Evolutionary conservation across 2,113 vertebrate genomes (phyloP).

Genomic region (Galemys pyrenaicus): DNA sequence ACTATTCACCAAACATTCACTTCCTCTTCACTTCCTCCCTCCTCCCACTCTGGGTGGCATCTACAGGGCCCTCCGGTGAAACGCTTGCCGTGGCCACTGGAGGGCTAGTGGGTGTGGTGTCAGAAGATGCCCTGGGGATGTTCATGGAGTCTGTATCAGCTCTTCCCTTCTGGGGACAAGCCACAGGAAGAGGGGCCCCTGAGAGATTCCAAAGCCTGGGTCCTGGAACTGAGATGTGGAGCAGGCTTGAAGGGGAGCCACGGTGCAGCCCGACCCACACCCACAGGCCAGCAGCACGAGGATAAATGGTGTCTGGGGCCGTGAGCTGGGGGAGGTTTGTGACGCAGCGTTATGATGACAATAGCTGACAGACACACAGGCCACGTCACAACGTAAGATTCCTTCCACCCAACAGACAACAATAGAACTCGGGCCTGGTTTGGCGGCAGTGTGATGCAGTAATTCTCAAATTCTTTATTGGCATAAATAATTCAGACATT

Average conservation of each 20-base stretch:
- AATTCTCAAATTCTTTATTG: constrained; percentile 90
- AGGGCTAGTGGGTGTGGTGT: background rate
- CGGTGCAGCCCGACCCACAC: background rate
- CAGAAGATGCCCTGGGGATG: background rate
- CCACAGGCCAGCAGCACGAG: background rate
- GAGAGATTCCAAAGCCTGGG: background rate
- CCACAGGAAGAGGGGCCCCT: background rate
- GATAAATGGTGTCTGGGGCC: background rate
- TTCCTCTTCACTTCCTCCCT: too few species aligned
- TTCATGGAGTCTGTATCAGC: background rate
- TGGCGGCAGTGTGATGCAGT: constrained; percentile 59
- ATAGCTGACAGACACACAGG: background rate
- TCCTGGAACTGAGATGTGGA: background rate
- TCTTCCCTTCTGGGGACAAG: background rate
- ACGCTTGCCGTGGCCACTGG: background rate
- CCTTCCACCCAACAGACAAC: background rate
- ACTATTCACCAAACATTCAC: background rate
- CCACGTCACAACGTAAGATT: background rate
- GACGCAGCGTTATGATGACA: fast-evolving
- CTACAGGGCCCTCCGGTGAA: background rate
- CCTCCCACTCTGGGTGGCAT: background rate
- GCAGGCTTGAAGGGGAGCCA: background rate
- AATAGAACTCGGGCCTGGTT: constrained; percentile 41
- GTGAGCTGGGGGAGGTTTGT: background rate
- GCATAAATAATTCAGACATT: constrained; percentile 92